phyloP scores from a whole-genome alignment of 1,140 invertebrate genomes.

The Caenorhabditis tropicalis region DNA sequence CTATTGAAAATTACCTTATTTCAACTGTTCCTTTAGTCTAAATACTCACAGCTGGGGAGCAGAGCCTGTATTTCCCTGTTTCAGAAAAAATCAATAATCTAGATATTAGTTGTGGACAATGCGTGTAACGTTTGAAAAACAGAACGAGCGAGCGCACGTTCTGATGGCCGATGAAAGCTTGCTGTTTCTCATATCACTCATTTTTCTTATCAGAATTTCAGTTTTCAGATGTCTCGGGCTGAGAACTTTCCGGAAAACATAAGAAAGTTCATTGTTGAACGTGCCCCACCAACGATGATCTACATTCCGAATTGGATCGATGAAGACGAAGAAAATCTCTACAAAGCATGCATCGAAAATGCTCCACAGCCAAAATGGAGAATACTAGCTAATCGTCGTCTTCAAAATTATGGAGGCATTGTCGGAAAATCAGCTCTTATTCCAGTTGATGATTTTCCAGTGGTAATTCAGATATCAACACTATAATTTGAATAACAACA shows the following conservation, averaged over 20 bases:
- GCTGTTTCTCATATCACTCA: too few relatives aligned
- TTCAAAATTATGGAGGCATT: conserved; percentile 88
- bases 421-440: conserved; percentile 63
- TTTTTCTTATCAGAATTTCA: neutral
- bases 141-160: too few relatives aligned
- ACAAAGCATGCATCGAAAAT: conserved; percentile 79
- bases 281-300: conserved; percentile 80
- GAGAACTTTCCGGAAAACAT: neutral
- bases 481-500: neutral
- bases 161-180: too few relatives aligned
- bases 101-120: too few relatives aligned
- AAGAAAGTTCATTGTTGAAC: conserved; percentile 4
- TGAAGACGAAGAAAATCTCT: conserved; percentile 80
- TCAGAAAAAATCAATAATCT: too few relatives aligned
- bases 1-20: too few relatives aligned
- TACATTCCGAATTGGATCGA: conserved; percentile 92
- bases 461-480: conserved; percentile 45
- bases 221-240: neutral
- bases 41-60: too few relatives aligned
- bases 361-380: conserved; percentile 93
- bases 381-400: conserved; percentile 81
- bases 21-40: too few relatives aligned
- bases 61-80: too few relatives aligned
- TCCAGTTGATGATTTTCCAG: conserved; percentile 60
- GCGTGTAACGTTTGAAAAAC: too few relatives aligned